Conservation (phyloP, 2,888 invertebrate species). For the Bombyx huttoni region DNA sequence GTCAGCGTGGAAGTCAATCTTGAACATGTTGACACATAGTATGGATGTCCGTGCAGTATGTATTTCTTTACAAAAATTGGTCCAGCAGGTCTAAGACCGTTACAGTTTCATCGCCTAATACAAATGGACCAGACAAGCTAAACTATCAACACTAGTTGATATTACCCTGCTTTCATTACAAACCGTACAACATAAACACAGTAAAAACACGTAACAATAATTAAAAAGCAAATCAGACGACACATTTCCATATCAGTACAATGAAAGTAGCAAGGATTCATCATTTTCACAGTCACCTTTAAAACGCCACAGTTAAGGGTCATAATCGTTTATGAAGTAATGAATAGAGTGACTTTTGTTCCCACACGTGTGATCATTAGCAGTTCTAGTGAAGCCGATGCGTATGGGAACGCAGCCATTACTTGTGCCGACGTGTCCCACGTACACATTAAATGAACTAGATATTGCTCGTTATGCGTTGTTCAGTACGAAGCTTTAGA, state of each 20-base stretch:
- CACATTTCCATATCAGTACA: not conserved
- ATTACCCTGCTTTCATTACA: not conserved
- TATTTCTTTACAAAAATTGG: too few species aligned
- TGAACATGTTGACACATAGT: too few species aligned
- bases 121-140: too few species aligned
- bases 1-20: too few species aligned
- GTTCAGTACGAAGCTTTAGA: not conserved
- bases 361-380: slow-evolving; percentile 55
- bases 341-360: not conserved
- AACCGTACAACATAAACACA: not conserved
- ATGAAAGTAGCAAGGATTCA: not conserved
- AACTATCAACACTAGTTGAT: not conserved
- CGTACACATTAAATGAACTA: not conserved
- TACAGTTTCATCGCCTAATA: too few species aligned
- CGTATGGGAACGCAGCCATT: slow-evolving; percentile 40
- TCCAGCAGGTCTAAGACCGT: too few species aligned
- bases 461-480: not conserved
- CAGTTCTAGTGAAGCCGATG: slow-evolving; percentile 38
- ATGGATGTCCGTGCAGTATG: too few species aligned
- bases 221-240: not conserved
- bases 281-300: not conserved
- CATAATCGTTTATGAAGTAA: not conserved
- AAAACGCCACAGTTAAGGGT: not conserved
- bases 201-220: not conserved
- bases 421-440: slow-evolving; percentile 12